Base-by-base conservation (phyloP, 2,888 invertebrate genomes). In the Anodontia alba region DNA sequence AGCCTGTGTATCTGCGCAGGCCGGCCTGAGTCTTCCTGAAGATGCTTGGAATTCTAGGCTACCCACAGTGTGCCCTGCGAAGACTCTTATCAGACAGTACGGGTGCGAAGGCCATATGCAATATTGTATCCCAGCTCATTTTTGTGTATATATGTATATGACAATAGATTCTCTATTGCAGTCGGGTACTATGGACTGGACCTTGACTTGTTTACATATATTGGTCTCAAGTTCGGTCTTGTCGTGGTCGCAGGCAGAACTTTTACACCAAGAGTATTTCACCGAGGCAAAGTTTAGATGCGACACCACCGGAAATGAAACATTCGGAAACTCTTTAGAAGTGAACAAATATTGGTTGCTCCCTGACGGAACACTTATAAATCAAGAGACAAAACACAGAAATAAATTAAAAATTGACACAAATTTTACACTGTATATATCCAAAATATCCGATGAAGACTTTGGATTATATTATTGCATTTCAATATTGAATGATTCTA, bases 401-500 rank as follows among this genome's bases (percentile, higher is more conserved):
- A 2, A 33, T 33, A 31, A 33, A 33, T 12, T 10, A 3, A 62
- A 31, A 3, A 33, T 62, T 3, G 62, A 62, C 33, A 29, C 15
- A 33, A 62, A 62, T 33, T 62, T 62, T 33, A 62, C 62, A 15
- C 20, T 62, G 33, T 2, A 17, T 62, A 33, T 62, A 33, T 17
- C 31, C 17, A 62, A 12, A 17, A 62, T 62, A 29, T 12, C 31
- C 12, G 90, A 90, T 67, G 80, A 73, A 20, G 90, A 90, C 78
- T 90, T 90, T 67, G 91, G 91, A 1, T 51, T 86, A 15, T 91
- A 91, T 57, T 83, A 83, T 75, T 91, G 91, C 70, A 67, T 91
- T n/a, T 43, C 80, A 72, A 57, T 79, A 31, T 51, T 74, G 57
- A 66, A 77, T 68, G 88, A 71, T 67, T 86, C 57, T 8, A 77